phyloP scores from a whole-genome alignment of 2,113 vertebrate species.

The Dunckerocampus dactyliophorus region DNA sequence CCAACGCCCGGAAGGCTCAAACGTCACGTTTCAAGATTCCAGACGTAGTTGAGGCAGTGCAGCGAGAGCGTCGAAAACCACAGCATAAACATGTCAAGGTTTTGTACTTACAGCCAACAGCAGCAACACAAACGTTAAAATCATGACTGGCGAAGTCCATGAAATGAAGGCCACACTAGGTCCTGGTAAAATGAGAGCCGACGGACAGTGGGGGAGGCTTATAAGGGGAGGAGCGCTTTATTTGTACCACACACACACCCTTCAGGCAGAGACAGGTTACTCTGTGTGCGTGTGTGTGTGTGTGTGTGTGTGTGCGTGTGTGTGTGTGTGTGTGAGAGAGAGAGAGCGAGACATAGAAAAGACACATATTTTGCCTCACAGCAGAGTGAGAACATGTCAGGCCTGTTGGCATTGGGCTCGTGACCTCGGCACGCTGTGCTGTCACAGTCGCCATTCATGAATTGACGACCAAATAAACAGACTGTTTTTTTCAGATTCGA shows the following conservation, averaged over 20 bases:
- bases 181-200: not conserved
- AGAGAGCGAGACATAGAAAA: not conserved
- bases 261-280: not conserved
- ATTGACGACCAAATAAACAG: no score
- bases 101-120: not conserved
- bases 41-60: not conserved
- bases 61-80: not conserved
- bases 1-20: not conserved
- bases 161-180: not conserved
- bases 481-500: no score
- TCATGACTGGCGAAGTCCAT: slow-evolving; percentile 2
- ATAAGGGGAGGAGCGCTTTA: not conserved
- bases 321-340: no score
- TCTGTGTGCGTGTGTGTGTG: not conserved
- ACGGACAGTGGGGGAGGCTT: not conserved
- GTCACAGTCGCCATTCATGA: no score
- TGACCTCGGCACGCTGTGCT: no score
- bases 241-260: not conserved
- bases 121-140: not conserved
- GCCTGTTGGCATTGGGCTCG: not conserved
- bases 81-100: not conserved
- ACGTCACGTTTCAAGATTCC: slow-evolving; percentile 1
- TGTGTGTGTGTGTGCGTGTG: not conserved
- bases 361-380: not conserved
- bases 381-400: not conserved